Evolutionary conservation across 2,113 vertebrate species (phyloP), one percentile per base, ranked within the genome.

Genomic region (Corythaixoides concolor): DNA sequence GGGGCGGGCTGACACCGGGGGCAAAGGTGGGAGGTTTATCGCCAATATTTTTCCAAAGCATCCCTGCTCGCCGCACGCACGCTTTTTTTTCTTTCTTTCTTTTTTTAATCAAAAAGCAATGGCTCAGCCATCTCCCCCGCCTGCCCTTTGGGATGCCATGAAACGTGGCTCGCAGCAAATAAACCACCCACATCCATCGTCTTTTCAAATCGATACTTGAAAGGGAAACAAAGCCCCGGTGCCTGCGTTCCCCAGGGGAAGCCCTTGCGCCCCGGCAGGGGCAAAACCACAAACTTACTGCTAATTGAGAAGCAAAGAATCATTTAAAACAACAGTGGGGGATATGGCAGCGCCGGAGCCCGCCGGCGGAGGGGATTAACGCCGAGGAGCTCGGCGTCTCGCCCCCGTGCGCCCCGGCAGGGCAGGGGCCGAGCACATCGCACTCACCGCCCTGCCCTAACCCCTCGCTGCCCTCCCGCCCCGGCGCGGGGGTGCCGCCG

Each of bases 101-200:
- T 35, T 24, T 37, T 47, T 28, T 4, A 59, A 72, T 39, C n/a
- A 70, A 59, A 75, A 90, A 76, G 60, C 62, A 59, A 56, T 6
- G 59, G 83, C 72, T 86, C 67, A 78, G 84, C 73, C 73, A 35
- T 73, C 93, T 83, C 72, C 63, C 73, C 53, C 72, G 72, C 89
- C 85, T 94, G 90, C 88, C 92, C 88, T 85, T 84, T 60, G 85
- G 88, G 93, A 88, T 96, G 91, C 88, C 93, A 66, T 35, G 73
- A 84, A 95, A 79, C 84, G 84, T 59, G 80, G 80, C 74, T 85
- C 60, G 75, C 89, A 79, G 76, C 94, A 93, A 66, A 79, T 24
- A 67, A 50, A 43, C 84, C 77, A 35, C 77, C 62, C 59, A 68
- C 26, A 67, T 28, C 85, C 49, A 62, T 33, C 68, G 30, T 37